These are phyloP conservation scores for Gavialis gangeticus DNA, from an alignment of 2,113 vertebrate species.

Conservation along the genomic window DNA sequence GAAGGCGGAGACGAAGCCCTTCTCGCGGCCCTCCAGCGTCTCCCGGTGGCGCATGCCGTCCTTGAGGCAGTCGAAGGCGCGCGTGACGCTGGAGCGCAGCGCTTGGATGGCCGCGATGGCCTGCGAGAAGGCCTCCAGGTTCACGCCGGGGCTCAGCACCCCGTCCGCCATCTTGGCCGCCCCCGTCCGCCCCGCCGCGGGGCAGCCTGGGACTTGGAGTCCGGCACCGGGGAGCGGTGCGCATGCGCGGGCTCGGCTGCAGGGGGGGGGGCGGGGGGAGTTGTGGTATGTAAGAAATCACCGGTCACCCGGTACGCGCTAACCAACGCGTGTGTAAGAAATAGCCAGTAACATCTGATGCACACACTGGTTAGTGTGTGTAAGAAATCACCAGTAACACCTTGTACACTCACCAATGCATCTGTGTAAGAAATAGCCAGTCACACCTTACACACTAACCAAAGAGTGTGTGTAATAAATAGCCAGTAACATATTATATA, in stretches of 20 bases:
- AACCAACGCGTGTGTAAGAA: no score
- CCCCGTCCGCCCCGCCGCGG: neutral
- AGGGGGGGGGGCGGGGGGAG: rapidly evolving
- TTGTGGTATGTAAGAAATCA: rapidly evolving
- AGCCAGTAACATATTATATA: no score
- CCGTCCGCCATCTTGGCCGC: slow-evolving; percentile 88
- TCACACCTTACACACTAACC: no score
- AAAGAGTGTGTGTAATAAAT: no score
- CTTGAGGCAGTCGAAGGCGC: slow-evolving; percentile 96
- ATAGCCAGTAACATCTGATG: no score
- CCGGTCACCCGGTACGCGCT: no score
- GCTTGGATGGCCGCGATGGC: slow-evolving; percentile 96
- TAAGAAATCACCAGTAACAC: no score
- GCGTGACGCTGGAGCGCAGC: slow-evolving; percentile 93
- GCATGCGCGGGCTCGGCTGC: no score
- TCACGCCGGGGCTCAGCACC: slow-evolving; percentile 90
- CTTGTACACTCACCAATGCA: no score
- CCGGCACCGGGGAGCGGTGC: neutral
- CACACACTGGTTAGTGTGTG: no score
- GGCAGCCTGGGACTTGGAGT: slow-evolving; percentile 77
- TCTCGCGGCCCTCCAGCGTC: slow-evolving; percentile 92
- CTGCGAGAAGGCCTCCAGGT: slow-evolving; percentile 95
- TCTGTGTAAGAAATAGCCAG: no score
- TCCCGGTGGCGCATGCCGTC: slow-evolving; percentile 97
- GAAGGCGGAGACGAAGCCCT: slow-evolving; percentile 91